Evolutionary conservation across 1,140 invertebrate genomes (phyloP).

Genomic region (Drosophila athabasca): DNA sequence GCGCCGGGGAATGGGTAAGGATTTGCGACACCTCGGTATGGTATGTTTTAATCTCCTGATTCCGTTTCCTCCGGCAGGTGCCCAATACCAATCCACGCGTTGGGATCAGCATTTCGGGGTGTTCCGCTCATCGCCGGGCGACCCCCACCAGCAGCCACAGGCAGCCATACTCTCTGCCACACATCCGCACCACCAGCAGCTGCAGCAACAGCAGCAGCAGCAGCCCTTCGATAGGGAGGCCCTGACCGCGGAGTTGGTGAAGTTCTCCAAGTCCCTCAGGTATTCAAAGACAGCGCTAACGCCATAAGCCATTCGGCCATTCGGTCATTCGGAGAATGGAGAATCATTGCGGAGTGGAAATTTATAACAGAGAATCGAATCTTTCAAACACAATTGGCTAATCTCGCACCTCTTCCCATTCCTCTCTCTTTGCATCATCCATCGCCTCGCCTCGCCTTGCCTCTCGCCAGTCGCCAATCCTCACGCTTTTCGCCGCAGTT

Average conservation of each 20-base stretch:
- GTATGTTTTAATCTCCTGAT: neutral
- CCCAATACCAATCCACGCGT: slow-evolving; percentile 84
- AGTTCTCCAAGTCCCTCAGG: slow-evolving; percentile 88
- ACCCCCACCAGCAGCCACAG: slow-evolving; percentile 72
- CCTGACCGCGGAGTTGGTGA: slow-evolving; percentile 88
- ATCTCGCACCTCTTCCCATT: slow-evolving; percentile 34
- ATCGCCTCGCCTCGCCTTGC: neutral
- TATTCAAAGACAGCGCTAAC: slow-evolving; percentile 25
- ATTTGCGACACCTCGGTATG: no score
- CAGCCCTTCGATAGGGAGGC: slow-evolving; percentile 85
- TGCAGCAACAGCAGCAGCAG: slow-evolving; percentile 26
- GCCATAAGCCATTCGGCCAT: neutral
- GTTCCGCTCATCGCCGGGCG: slow-evolving; percentile 85
- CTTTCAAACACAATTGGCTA: slow-evolving; percentile 31
- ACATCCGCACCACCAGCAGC: slow-evolving; percentile 20
- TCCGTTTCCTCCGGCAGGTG: slow-evolving; percentile 37
- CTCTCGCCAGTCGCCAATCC: slow-evolving; percentile 33
- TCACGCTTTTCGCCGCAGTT: slow-evolving; percentile 76
- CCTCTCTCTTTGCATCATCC: slow-evolving; percentile 8
- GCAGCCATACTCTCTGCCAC: slow-evolving; percentile 9
- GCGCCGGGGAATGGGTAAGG: slow-evolving; percentile 83
- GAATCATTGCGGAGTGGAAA: slow-evolving; percentile 17
- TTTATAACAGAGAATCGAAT: neutral
- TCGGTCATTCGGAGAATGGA: neutral
- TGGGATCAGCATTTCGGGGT: slow-evolving; percentile 88